Evolutionary conservation across 2,888 invertebrate species (phyloP), one percentile per base, ranked within the genome.

Genomic region (Thera obeliscata): DNA sequence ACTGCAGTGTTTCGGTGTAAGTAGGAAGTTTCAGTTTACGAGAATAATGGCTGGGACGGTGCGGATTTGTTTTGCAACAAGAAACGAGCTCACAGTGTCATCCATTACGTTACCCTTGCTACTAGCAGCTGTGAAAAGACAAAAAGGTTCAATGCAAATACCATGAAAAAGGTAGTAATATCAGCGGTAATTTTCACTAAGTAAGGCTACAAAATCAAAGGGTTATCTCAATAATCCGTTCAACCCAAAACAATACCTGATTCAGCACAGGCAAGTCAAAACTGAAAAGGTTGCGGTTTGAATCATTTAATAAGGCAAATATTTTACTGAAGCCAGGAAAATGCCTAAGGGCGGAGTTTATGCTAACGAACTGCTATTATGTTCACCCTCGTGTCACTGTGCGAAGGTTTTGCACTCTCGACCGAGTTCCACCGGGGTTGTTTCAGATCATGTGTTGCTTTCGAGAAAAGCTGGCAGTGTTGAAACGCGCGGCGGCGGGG

Each of bases 401-500:
- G 93, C 91, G 91, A 93, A 93, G 93, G 92, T 92, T 93, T 86
- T 85, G 86, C 90, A 88, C 91, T 89, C 89, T 88, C 91, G 91
- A 91, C 92, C 92, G 92, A 91, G 87, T 90, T 89, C 85, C 81
- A 81, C 77, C 81, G 76, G 86, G 89, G 90, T 87, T 89, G 90
- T 87, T 88, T 87, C 83, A 79, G 89, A 89, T 89, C 90, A 90
- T 90, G 88, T 91, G 90, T 91, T 89, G 90, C 87, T 87, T 83
- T 81, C 74, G 81, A 85, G 88, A 85, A 89, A 88, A 88, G 77
- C 84, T 77, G 83, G 77, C 81, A 82, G 85, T 87, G 66, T 71
- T 73, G 78, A 78, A 75, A 79, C 81, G 82, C 81, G 81, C 79
- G 80, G 75, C 83, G 83, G 70, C 78, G 83, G 74, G 84, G 66